Conservation (phyloP, 2,113 vertebrate genomes). For the Scopus umbretta region DNA sequence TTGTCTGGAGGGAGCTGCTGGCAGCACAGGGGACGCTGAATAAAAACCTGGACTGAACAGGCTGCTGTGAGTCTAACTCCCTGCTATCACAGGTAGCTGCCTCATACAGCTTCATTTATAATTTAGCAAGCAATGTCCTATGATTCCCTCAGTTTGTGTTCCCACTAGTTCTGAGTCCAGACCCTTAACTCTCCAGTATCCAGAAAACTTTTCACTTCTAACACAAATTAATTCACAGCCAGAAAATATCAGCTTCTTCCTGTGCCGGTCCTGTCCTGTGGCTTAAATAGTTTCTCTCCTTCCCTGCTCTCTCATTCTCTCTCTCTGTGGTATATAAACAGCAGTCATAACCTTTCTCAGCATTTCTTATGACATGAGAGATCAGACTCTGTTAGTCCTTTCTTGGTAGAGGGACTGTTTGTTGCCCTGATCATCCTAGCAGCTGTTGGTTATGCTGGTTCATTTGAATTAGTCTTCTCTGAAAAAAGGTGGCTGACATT, state of each 20-base stretch:
- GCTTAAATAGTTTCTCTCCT: not conserved
- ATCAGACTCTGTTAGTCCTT: not conserved
- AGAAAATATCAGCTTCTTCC: not conserved
- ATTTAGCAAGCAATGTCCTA: not conserved
- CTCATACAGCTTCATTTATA: not conserved
- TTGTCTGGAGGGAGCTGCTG: not conserved
- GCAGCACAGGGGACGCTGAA: not conserved
- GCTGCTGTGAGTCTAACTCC: not conserved
- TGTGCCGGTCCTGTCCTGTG: not conserved
- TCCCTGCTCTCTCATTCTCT: not conserved
- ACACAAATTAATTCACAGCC: not conserved
- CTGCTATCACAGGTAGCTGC: not conserved
- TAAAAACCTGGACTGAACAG: not conserved
- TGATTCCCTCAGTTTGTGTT: not conserved
- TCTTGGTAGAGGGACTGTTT: not conserved
- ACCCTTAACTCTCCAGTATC: not conserved
- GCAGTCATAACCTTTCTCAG: not conserved
- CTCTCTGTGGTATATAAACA: not conserved
- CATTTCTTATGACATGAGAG: not conserved
- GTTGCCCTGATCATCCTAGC: not conserved
- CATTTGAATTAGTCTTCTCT: not conserved
- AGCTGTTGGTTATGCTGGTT: not conserved
- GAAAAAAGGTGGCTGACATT: not conserved
- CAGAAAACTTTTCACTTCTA: not conserved
- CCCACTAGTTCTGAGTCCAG: not conserved